Evolutionary conservation across 2,113 vertebrate species (phyloP), one percentile per base, ranked within the genome.

Genomic region (Vulpes vulpes): DNA sequence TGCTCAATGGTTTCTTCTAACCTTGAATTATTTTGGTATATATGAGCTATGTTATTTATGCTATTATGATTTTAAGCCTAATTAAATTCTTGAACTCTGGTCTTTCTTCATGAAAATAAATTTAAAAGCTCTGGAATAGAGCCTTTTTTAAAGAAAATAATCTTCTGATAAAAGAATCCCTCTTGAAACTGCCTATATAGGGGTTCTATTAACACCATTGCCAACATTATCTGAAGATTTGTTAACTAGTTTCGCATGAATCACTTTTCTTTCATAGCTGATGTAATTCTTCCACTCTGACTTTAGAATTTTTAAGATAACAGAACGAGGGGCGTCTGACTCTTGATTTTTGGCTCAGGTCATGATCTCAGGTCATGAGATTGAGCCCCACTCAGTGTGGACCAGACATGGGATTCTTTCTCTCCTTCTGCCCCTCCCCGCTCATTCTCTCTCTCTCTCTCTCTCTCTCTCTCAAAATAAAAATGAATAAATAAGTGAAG

Each of bases 261-360:
- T 27, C 80, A 88, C 8, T 43, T 84, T 93, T 94, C 74, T 83
- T 92, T 81, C 16, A 17, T 1, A 57, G 20, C 25, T 95, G 38
- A 80, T 80, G 11, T 95, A 55, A 62, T 83, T 94, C 49, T 95
- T 97, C 59, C 53, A 86, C 25, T 94, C 49, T 76, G n/a, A 43
- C 55, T 51, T 89, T 85, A 60, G 67, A 35, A 32, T 35, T 67
- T 96, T 90, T 82, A 25, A n/a, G 57, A 89, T 57, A 38, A 94
- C 92, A 90, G 2, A 94, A 92, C 23, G 16, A 69, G 8, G 57
- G 67, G 32, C 3, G 3, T 19, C 67, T 35, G 8, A 69, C 17
- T 69, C 67, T 69, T 20, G 32, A 69, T 69, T 35, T n/a, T n/a
- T 17, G 35, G 32, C 35, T 35, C 32, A 9, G 32, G 67, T 35